These are phyloP conservation scores for Apoda limacodes DNA, from an alignment of 2,888 invertebrate genomes.

Conservation along the genomic window DNA sequence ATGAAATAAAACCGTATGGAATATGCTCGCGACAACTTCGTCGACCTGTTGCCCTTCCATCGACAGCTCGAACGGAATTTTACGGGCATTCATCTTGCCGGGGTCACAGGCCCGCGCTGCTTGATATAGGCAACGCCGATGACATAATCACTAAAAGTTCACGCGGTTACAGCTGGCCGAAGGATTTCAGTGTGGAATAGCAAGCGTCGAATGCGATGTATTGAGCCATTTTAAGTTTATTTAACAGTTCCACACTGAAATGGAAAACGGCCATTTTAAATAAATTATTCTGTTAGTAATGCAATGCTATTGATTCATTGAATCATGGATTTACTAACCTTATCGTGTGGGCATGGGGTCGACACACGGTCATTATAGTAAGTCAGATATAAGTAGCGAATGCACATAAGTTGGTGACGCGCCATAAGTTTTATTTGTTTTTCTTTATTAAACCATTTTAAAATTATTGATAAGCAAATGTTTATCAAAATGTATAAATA, in stretches of 20 bases:
- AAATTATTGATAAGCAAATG: too few species aligned
- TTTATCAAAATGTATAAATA: too few species aligned
- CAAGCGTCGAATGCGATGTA: conserved; percentile 25
- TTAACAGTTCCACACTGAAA: conserved; percentile 53
- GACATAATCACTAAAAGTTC: conserved; percentile 39
- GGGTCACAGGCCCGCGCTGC: conserved; percentile 40
- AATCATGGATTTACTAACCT: too few species aligned
- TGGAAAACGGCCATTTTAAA: too few species aligned
- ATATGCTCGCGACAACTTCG: conserved; percentile 91
- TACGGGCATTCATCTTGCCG: conserved; percentile 81
- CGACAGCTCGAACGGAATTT: conserved; percentile 82
- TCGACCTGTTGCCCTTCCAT: conserved; percentile 93
- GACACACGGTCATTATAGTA: too few species aligned
- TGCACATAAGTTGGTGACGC: too few species aligned
- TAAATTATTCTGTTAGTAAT: too few species aligned
- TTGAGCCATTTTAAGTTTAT: conserved; percentile 42
- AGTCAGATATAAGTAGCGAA: too few species aligned
- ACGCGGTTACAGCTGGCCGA: conserved; percentile 29
- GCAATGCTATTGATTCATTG: too few species aligned
- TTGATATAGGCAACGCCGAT: conserved; percentile 24
- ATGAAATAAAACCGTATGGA: conserved; percentile 93
- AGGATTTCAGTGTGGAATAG: conserved; percentile 18
- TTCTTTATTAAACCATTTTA: too few species aligned
- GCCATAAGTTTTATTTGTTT: too few species aligned
- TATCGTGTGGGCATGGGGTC: too few species aligned